Conservation (phyloP, 23 tunicate species). For the Styela plicata region DNA sequence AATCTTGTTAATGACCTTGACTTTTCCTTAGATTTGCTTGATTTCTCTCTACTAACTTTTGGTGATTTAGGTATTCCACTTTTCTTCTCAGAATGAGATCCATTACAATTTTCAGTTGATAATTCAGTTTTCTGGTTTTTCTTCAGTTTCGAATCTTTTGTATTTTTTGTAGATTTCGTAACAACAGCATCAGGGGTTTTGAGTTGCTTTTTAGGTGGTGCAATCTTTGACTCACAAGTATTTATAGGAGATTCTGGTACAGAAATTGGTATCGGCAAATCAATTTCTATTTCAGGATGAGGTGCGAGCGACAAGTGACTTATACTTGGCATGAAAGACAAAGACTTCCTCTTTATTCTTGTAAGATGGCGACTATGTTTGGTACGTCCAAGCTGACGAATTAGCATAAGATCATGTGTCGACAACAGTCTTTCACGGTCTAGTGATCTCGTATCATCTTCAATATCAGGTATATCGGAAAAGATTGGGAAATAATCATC, state of each 20-base stretch:
- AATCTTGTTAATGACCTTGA: background rate
- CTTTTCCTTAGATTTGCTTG: background rate
- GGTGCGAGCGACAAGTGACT: background rate
- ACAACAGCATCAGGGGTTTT: background rate
- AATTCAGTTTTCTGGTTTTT: background rate
- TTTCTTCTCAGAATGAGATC: background rate
- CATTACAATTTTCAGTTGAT: background rate
- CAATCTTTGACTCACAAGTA: background rate
- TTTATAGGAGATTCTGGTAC: background rate
- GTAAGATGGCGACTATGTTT: background rate
- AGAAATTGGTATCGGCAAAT: background rate
- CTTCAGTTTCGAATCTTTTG: background rate
- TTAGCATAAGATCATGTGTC: background rate
- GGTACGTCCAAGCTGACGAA: background rate
- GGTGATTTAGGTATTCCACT: background rate
- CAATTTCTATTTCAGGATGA: background rate
- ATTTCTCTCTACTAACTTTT: background rate
- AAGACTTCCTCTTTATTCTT: conserved; percentile 2
- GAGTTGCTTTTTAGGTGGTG: background rate
- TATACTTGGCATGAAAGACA: background rate
- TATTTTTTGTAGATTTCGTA: background rate
- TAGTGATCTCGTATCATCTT: background rate
- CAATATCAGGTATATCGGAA: background rate
- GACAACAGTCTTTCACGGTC: background rate
- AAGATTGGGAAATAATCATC: background rate